Percentiles rank a stretch among this genome's conserved stretches.
Evolutionary conservation across 53 echinoderm and acorn worm species (phyloP).

Genomic region (Stichopus horrens): DNA sequence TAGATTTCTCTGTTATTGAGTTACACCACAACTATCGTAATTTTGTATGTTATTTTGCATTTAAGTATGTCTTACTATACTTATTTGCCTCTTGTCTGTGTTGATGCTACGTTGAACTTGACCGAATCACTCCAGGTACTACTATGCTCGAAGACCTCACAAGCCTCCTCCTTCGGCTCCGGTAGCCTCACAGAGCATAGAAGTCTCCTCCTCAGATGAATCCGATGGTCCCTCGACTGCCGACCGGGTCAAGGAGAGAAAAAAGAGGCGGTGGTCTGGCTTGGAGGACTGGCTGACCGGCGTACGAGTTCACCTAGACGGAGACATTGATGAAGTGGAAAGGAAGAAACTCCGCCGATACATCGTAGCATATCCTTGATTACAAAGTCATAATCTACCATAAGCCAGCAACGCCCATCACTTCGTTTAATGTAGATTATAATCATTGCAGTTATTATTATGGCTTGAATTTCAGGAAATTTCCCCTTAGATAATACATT

Average conservation of each 20-base stretch:
- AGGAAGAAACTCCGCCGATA: conserved; percentile 71
- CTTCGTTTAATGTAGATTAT: too few relatives aligned
- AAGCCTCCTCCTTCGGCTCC: background rate
- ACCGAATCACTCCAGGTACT: conserved; percentile 63
- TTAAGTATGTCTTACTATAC: too few relatives aligned
- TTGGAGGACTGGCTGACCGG: conserved; percentile 69
- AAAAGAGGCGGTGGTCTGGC: conserved; percentile 19
- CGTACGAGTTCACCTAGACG: conserved; percentile 63
- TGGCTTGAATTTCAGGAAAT: too few relatives aligned
- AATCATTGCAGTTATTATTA: too few relatives aligned
- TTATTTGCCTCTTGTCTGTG: too few relatives aligned
- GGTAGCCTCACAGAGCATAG: background rate
- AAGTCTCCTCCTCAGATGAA: background rate
- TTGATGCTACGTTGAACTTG: background rate
- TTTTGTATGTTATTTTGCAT: too few relatives aligned
- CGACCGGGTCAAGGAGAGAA: background rate
- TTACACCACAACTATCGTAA: too few relatives aligned
- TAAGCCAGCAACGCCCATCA: too few relatives aligned
- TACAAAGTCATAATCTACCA: too few relatives aligned
- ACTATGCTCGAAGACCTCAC: conserved; percentile 66
- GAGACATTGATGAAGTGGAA: conserved; percentile 48
- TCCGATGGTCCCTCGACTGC: background rate
- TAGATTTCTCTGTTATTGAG: too few relatives aligned
- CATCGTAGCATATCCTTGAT: conserved; percentile 94
- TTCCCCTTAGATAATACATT: too few relatives aligned